Conservation (phyloP, 1,140 invertebrate species). For the Ericerus pela region DNA sequence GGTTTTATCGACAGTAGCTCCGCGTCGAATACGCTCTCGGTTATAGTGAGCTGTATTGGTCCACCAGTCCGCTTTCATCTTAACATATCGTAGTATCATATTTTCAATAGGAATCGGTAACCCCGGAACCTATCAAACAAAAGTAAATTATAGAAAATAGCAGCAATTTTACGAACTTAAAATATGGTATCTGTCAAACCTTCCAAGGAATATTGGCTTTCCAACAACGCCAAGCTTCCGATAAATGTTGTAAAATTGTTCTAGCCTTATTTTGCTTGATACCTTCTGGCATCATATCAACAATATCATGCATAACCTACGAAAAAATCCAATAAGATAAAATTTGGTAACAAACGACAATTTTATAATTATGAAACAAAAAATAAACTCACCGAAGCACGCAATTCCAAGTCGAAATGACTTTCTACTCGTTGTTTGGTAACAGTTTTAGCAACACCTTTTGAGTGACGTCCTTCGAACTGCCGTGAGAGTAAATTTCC, state of each 20-base stretch:
- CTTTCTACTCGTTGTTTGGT: constrained; percentile 99
- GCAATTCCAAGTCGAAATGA: constrained; percentile 95
- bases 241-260: constrained; percentile 96
- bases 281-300: constrained; percentile 99
- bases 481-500: constrained; percentile 95
- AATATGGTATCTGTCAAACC: constrained; percentile 32
- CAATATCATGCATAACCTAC: constrained; percentile 92
- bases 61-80: constrained; percentile 99
- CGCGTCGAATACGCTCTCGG: constrained; percentile 82
- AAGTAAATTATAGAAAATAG: constrained; percentile 30
- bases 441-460: constrained; percentile 97
- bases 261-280: constrained; percentile 99
- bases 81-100: constrained; percentile 98
- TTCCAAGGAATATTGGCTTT: constrained; percentile 99
- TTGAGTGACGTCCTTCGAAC: constrained; percentile 97
- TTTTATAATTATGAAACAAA: background rate
- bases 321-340: background rate
- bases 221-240: constrained; percentile 99
- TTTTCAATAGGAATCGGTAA: constrained; percentile 98
- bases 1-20: constrained; percentile 95
- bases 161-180: background rate
- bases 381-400: constrained; percentile 60
- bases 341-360: too few relatives aligned
- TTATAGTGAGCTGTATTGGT: constrained; percentile 99
- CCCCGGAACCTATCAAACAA: constrained; percentile 62